Conservation (phyloP, 1,140 invertebrate genomes). For the Brachionus plicatilis region DNA sequence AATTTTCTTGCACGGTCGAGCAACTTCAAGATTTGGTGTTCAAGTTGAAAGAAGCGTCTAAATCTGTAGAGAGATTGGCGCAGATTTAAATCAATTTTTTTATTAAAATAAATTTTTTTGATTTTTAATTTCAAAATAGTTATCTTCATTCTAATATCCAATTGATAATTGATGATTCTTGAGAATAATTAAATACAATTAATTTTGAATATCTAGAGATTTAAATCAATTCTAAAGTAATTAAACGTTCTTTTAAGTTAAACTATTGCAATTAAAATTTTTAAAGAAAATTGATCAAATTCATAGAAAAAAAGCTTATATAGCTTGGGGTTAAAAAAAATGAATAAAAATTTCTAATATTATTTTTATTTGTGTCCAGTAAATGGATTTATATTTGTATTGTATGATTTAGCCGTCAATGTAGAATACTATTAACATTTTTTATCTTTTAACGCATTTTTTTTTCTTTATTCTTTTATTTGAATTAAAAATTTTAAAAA, state of each 20-base stretch:
- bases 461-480: background rate
- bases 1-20: conserved; percentile 33
- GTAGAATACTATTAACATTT: no score
- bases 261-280: no score
- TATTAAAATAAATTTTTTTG: conserved; percentile 5
- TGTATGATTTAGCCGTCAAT: no score
- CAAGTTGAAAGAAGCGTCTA: conserved; percentile 27
- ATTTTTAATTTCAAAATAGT: background rate
- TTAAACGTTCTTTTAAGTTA: background rate
- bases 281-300: no score
- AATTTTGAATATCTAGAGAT: background rate
- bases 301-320: background rate
- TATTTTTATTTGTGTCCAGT: background rate
- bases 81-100: background rate
- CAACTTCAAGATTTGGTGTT: conserved; percentile 34
- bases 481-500: background rate
- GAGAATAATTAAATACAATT: background rate
- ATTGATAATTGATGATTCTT: no score
- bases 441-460: no score
- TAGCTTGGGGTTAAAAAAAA: background rate
- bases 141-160: background rate
- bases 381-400: no score
- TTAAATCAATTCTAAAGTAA: background rate
- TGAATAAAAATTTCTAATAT: background rate
- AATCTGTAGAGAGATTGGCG: conserved; percentile 27